A percentile compares a stretch with the other conserved stretches of the same genome.
These are phyloP conservation scores for Phaetusa simplex DNA, from an alignment of 2,113 vertebrate species.

Conservation along the genomic window DNA sequence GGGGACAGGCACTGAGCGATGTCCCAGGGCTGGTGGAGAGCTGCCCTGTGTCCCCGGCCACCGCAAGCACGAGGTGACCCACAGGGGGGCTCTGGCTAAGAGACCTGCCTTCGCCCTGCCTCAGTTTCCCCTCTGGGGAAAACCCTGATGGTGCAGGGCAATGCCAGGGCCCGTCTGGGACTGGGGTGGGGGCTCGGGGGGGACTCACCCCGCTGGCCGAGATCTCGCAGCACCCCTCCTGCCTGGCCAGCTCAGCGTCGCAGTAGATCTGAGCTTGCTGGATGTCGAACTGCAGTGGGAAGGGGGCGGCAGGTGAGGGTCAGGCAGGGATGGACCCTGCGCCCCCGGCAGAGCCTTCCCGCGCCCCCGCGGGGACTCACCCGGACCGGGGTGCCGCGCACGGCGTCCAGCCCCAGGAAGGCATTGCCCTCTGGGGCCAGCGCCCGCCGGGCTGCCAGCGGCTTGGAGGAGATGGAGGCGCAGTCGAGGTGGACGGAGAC, in stretches of 20 bases:
- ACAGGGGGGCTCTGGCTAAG: too few species aligned
- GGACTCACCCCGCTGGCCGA: conserved; percentile 82
- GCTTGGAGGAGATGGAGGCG: conserved; percentile 83
- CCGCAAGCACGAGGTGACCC: not conserved
- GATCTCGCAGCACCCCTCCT: conserved; percentile 93
- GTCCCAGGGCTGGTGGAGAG: not conserved
- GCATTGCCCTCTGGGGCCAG: conserved; percentile 79
- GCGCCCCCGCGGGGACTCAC: conserved; percentile 55
- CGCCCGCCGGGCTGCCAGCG: conserved; percentile 70
- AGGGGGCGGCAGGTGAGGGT: not conserved
- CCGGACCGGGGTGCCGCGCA: conserved; percentile 77
- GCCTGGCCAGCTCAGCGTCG: conserved; percentile 82
- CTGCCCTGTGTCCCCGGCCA: accelerated
- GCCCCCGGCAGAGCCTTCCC: accelerated
- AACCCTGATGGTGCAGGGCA: accelerated
- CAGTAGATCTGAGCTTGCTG: conserved; percentile 93
- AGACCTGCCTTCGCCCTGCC: accelerated
- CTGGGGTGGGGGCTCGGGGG: accelerated
- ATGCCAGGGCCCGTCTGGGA: accelerated
- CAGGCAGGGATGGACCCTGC: too few species aligned
- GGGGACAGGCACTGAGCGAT: not conserved
- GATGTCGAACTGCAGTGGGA: conserved; percentile 82
- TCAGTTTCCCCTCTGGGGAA: not conserved
- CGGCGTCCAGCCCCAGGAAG: conserved; percentile 82
- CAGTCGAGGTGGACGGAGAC: conserved; percentile 89